Conservation (phyloP, 2,888 invertebrate genomes). For the Lamproptera curius region DNA sequence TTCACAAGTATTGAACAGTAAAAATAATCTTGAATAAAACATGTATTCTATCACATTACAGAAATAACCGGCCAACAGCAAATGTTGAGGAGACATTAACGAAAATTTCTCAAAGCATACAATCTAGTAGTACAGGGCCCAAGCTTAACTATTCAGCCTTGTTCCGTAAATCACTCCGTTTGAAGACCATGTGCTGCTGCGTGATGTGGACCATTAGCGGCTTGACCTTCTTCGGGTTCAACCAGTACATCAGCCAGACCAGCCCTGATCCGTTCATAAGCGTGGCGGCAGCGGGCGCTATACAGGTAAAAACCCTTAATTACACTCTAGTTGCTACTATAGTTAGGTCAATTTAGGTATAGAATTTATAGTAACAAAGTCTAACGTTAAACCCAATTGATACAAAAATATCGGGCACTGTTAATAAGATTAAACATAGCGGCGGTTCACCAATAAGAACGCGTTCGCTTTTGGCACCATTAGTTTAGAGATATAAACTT, state of each 20-base stretch:
- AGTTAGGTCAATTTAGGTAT: no score
- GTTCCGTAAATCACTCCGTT: conserved; percentile 80
- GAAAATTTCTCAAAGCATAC: conserved; percentile 43
- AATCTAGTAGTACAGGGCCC: conserved; percentile 35
- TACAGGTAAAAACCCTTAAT: no score
- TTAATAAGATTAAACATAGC: no score
- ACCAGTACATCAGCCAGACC: conserved; percentile 88
- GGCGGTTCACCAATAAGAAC: no score
- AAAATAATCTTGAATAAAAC: no score
- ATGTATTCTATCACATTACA: conserved; percentile 27
- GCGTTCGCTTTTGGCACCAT: no score
- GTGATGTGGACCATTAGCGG: conserved; percentile 90
- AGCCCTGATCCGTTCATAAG: conserved; percentile 89
- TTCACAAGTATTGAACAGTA: no score
- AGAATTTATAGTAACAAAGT: no score
- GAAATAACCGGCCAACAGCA: conserved; percentile 69
- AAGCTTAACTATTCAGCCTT: conserved; percentile 79
- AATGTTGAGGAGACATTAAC: conserved; percentile 66
- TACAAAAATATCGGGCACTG: no score
- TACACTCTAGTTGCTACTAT: no score
- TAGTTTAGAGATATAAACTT: no score
- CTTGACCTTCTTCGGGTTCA: conserved; percentile 90
- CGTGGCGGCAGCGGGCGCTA: conserved; percentile 80
- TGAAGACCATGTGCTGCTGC: conserved; percentile 82
- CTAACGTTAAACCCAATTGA: no score